A percentile compares a stretch with the other conserved stretches of the same genome.
These are phyloP conservation scores for Leptosomus discolor DNA, from an alignment of 2,113 vertebrate genomes.

Conservation along the genomic window DNA sequence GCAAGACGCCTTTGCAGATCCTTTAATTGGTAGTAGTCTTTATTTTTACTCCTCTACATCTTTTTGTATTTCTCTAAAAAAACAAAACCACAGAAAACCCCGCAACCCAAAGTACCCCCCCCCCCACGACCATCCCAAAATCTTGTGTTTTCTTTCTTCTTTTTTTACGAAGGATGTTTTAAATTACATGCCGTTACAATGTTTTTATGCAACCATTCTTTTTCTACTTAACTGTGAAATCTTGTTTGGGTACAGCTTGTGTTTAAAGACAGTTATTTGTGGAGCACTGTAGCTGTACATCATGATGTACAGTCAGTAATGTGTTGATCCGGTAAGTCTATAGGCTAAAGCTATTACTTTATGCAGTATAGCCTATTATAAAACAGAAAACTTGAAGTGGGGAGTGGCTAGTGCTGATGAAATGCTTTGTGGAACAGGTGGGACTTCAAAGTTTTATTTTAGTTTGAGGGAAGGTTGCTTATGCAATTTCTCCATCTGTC, in stretches of 20 bases:
- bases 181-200: background rate
- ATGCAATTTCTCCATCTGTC: conserved; percentile 56
- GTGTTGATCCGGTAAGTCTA: background rate
- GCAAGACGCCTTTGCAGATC: conserved; percentile 59
- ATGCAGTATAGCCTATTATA: background rate
- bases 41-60: conserved; percentile 12
- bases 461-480: conserved; percentile 31
- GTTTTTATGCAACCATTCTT: conserved; percentile 24
- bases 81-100: background rate
- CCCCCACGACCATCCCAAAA: background rate
- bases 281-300: background rate
- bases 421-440: conserved; percentile 31
- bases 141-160: background rate
- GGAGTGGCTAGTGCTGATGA: background rate
- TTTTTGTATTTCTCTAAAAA: background rate
- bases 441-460: conserved; percentile 30
- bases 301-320: background rate
- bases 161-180: background rate
- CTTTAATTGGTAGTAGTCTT: conserved; percentile 45
- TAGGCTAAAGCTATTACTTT: background rate
- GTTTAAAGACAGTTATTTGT: conserved; percentile 44
- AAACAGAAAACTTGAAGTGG: background rate
- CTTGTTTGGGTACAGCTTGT: conserved; percentile 48
- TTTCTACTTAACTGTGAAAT: conserved; percentile 23
- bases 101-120: background rate